phyloP scores from a whole-genome alignment of 2,113 vertebrate species.

The Myotis brandtii region DNA sequence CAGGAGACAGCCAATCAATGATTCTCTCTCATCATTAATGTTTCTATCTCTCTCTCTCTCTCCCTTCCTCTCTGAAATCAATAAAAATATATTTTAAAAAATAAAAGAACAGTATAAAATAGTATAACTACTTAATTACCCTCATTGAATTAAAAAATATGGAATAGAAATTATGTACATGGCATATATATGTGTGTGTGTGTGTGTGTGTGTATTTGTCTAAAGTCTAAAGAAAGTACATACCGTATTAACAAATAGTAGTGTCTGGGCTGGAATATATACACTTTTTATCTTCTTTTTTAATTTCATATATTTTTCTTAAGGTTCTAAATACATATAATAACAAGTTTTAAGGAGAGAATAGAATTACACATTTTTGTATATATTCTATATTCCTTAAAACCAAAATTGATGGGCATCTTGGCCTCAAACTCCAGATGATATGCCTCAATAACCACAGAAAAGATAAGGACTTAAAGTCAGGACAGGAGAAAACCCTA shows the following conservation, averaged over 20 bases:
- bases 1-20: too few species aligned
- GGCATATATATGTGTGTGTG: background rate
- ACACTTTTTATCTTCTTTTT: background rate
- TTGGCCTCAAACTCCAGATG: background rate
- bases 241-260: background rate
- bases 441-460: background rate
- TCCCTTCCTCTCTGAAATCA: too few species aligned
- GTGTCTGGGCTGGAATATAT: background rate
- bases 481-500: background rate
- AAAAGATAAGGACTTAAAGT: background rate
- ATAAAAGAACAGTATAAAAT: background rate
- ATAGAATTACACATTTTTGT: background rate
- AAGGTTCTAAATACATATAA: background rate
- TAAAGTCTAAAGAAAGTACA: background rate
- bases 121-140: background rate
- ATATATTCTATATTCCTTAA: background rate
- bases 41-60: too few species aligned
- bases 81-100: too few species aligned
- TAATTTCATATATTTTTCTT: background rate
- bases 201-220: background rate
- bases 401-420: background rate
- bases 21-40: too few species aligned
- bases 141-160: slow-evolving; percentile 19
- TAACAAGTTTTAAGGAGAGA: background rate
- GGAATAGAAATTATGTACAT: background rate